Conservation (phyloP, 2,113 vertebrate genomes). For the human (Homo sapiens) region GRCh38 chr5:21907001-21907500, state of each 20-base stretch:
- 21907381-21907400: constrained; percentile 22
- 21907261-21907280: not conserved
- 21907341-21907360: constrained; percentile 9
- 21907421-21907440: constrained; percentile 49
- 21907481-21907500: constrained; percentile 38
- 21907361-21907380: constrained; percentile 41
- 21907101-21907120: not conserved
- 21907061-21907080: not conserved
- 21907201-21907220: not conserved
- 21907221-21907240: rapidly evolving
- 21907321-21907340: not conserved
- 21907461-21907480: constrained; percentile 45
- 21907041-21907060: not conserved
- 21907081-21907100: not conserved
- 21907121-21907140: not conserved
- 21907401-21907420: constrained; percentile 64
- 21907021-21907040: not conserved
- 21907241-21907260: not conserved
- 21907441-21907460: constrained; percentile 13
- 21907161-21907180: rapidly evolving
- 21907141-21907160: not conserved
- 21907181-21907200: not conserved
- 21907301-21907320: constrained; percentile 14
- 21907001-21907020: not conserved
- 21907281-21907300: rapidly evolving